These are phyloP conservation scores for Sylvilagus floridanus DNA, from an alignment of 2,797 vertebrate species.

Conservation along the genomic window DNA sequence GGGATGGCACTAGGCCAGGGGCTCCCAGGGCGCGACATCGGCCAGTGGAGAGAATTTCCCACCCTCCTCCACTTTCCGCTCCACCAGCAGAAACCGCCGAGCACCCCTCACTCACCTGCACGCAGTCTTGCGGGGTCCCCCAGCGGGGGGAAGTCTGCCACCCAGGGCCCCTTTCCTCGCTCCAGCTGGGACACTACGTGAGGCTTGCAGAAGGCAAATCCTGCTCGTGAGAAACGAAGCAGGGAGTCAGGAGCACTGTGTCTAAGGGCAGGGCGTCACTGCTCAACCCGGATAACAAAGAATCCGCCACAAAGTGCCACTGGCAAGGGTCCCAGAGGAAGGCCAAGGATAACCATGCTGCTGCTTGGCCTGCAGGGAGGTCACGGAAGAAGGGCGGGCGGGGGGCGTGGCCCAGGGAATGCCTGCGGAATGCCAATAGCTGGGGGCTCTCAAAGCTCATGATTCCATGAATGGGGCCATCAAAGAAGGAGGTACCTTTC, in stretches of 20 bases:
- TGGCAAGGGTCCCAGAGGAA: background rate
- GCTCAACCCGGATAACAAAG: background rate
- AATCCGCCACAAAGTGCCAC: background rate
- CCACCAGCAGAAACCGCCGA: background rate
- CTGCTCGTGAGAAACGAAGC: constrained; percentile 41
- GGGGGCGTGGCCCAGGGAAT: too few species aligned
- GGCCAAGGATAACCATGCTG: background rate
- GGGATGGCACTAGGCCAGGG: background rate
- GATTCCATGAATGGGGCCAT: too few species aligned
- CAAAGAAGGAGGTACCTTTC: too few species aligned
- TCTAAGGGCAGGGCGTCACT: background rate
- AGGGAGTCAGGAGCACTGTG: background rate
- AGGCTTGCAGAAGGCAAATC: constrained; percentile 65
- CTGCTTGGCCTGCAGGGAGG: background rate
- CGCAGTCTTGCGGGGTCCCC: background rate
- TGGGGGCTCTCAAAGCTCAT: background rate
- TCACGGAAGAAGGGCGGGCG: too few species aligned
- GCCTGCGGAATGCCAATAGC: too few species aligned
- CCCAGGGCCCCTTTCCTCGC: constrained; percentile 28
- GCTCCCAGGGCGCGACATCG: background rate
- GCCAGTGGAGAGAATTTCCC: background rate
- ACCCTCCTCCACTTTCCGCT: background rate
- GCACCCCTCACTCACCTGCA: constrained; percentile 19
- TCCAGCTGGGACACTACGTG: constrained; percentile 70
- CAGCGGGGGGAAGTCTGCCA: background rate